A percentile compares a stretch with the other conserved stretches of the same genome.
phyloP scores from a whole-genome alignment of 1,140 invertebrate genomes.

The Chionoecetes opilio region DNA sequence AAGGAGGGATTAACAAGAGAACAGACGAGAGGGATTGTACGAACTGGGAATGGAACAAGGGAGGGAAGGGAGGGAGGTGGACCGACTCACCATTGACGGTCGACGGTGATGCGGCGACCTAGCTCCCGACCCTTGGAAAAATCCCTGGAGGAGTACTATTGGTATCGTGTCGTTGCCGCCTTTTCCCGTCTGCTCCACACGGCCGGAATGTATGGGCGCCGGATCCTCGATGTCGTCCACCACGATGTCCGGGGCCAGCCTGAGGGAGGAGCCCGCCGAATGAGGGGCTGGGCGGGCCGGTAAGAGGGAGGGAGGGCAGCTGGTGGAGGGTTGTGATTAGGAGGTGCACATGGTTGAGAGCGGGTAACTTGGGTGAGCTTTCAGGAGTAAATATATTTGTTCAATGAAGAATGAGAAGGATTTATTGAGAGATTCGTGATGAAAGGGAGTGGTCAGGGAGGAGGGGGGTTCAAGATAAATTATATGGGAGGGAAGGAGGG shows the following conservation, averaged over 20 bases:
- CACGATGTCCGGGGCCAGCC: slow-evolving; percentile 63
- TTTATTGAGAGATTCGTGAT: too few relatives aligned
- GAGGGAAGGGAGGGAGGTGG: background rate
- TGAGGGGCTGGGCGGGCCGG: background rate
- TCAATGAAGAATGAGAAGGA: too few relatives aligned
- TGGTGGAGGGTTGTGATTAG: too few relatives aligned
- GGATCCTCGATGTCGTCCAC: slow-evolving; percentile 65
- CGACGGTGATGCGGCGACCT: slow-evolving; percentile 73
- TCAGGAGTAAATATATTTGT: background rate
- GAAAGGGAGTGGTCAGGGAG: background rate
- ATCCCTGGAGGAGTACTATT: slow-evolving; percentile 71
- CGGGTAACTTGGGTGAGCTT: background rate
- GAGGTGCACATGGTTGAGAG: too few relatives aligned
- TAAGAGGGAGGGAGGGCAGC: background rate
- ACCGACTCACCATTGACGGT: slow-evolving; percentile 68
- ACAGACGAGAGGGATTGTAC: background rate
- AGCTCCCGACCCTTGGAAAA: slow-evolving; percentile 66
- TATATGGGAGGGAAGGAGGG: too few relatives aligned
- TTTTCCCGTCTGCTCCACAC: slow-evolving; percentile 12
- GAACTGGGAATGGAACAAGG: background rate
- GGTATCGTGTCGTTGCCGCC: slow-evolving; percentile 65
- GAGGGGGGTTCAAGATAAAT: background rate
- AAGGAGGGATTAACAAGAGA: too few relatives aligned
- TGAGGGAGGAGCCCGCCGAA: background rate
- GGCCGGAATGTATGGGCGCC: slow-evolving; percentile 31